Evolutionary conservation across 2,888 invertebrate species (phyloP).

Genomic region (Antheraea yamamai): DNA sequence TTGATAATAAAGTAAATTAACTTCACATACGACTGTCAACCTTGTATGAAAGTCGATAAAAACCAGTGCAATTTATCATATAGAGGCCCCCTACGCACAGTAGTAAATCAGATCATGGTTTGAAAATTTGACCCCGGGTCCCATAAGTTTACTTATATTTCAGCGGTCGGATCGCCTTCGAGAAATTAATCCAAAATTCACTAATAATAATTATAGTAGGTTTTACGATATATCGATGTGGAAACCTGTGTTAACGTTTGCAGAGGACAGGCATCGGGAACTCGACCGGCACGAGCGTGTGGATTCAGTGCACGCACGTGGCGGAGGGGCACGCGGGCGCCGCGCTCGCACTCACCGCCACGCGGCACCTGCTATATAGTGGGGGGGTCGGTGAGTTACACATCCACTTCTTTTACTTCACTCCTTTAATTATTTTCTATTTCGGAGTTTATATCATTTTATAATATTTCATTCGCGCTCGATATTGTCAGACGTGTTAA

Average conservation of each 20-base stretch:
- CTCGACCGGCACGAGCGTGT: constrained; percentile 54
- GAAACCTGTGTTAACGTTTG: neutral
- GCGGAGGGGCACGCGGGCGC: constrained; percentile 94
- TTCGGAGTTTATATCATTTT: no score
- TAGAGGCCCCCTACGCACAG: neutral
- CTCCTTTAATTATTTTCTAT: neutral
- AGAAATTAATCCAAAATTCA: no score
- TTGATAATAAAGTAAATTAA: neutral
- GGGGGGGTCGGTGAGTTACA: constrained; percentile 89
- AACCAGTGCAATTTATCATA: no score
- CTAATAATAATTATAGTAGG: neutral
- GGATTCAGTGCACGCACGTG: constrained; percentile 89
- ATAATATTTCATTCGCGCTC: no score
- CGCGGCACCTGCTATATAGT: constrained; percentile 88
- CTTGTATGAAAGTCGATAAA: no score
- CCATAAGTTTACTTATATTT: no score
- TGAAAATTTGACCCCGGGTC: no score
- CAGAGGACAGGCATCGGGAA: constrained; percentile 47
- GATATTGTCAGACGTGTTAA: no score
- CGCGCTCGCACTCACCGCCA: constrained; percentile 90
- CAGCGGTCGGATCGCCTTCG: no score
- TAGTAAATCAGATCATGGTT: neutral
- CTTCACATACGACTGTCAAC: neutral
- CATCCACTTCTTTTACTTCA: neutral
- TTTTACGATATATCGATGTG: neutral